These are phyloP conservation scores for Cheilosia soror DNA, from an alignment of 2,888 invertebrate species.

Conservation along the genomic window DNA sequence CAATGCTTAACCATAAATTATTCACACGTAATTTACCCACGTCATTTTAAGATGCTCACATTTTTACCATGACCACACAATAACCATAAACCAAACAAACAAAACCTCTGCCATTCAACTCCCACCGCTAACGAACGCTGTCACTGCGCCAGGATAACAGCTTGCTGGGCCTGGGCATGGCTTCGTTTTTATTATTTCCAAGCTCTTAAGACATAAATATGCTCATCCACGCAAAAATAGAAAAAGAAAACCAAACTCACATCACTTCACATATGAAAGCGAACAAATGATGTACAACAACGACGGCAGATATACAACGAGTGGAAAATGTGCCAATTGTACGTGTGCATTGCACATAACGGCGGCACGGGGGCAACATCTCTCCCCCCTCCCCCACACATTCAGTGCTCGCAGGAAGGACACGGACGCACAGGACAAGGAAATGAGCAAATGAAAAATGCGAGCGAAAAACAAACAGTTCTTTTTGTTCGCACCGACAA, in stretches of 20 bases:
- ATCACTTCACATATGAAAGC: constrained; percentile 31
- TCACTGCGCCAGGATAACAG: constrained; percentile 44
- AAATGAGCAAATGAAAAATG: constrained; percentile 69
- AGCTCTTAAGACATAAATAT: constrained; percentile 58
- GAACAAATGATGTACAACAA: constrained; percentile 56
- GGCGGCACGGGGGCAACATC: constrained; percentile 5
- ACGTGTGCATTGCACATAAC: constrained; percentile 55
- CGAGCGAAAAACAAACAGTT: constrained; percentile 47
- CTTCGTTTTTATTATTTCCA: constrained; percentile 35
- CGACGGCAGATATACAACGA: not conserved
- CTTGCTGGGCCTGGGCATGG: constrained; percentile 28
- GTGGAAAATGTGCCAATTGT: constrained; percentile 69
- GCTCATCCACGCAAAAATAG: constrained; percentile 58
- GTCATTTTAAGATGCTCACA: constrained; percentile 47
- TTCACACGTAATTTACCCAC: constrained; percentile 49
- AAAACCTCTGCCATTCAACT: constrained; percentile 28
- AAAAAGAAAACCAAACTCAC: constrained; percentile 23
- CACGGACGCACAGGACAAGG: constrained; percentile 50
- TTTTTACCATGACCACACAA: constrained; percentile 65
- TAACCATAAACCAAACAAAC: constrained; percentile 63
- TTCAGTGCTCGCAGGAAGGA: constrained; percentile 13
- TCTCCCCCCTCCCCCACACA: not conserved
- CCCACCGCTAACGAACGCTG: constrained; percentile 1
- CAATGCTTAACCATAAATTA: constrained; percentile 54
- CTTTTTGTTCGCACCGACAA: constrained; percentile 33